Base-by-base conservation (phyloP, 1,140 invertebrate species). In the Pseudomyrmex concolor region DNA sequence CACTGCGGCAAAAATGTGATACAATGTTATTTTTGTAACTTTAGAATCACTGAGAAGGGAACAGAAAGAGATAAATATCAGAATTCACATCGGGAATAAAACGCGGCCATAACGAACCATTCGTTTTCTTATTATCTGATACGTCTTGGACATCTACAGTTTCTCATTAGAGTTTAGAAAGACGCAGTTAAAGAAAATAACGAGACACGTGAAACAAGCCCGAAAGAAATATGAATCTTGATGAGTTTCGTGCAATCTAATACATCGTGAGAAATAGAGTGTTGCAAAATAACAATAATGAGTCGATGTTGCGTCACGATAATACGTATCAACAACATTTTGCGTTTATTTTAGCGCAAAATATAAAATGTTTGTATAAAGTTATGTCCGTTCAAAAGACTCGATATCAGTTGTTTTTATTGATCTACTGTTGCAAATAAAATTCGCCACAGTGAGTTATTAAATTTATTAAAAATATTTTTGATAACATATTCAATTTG, bases 1-100 rank as follows among this genome's bases (percentile, higher is more conserved):
- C 34, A 43, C 70, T 15, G 45, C 45, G 57, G 70, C 34, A 71
- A 80, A 71, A 80, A 70, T 15, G 9, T 13, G 34, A 57, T 50
- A 59, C 43, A 19, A 48, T 34, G 51, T 87, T 60, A 70, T 83
- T 80, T 80, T 84, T 70, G 62, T 78, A 55, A 86, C 86, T 72
- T 50, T 48, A 17, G 50, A 34, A 19, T 43, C 15, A 43, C 10
- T 48, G 19, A 17, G 19, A 68, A 68, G 64, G 22, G 62, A 9
- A n/a, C 3, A 25, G n/a, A 59, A 48, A 51, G 13, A 12, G 22
- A 9, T 17, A 45, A 34, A 34, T 34, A 34, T 34, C 34, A 0
- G 50, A 15, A 72, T 71, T 67, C 55, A 15, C 64, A 8, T 50
- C 67, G 22, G 59, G 70, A 59, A 45, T 19, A 60, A 34, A 34